Base-by-base conservation (phyloP, 2,113 vertebrate species). In the Hirundichthys speculiger region DNA sequence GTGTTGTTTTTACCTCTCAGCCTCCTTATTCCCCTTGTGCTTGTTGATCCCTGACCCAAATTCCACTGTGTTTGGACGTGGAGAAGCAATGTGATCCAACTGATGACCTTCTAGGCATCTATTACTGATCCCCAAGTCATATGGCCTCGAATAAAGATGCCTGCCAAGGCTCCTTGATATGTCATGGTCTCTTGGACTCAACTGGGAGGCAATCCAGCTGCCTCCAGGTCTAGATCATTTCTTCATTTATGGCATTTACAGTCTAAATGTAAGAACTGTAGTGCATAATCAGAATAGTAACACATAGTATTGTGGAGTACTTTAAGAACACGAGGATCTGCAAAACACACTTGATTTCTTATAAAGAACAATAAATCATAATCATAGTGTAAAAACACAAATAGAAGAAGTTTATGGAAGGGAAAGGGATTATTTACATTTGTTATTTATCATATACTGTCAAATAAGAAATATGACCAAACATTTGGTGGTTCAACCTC, bases 21-120 rank as follows among this genome's bases (percentile, higher is more conserved):
- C 59, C 51, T 73, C 46, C 21, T 50, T 45, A n/a, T 54, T 64
- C 11, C 41, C 30, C 27, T 49, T 13, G 3, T 10, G 20, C 50
- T 34, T 61, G 21, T 45, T 13, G 1, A 68, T 64, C 41, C 73
- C 67, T 85, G 87, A 85, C 89, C 88, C 77, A 88, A 47, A 91
- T 92, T 62, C 73, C 69, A 53, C 50, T 57, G 25, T 46, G 22
- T 64, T 83, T 86, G 73, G 80, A 73, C 22, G 50, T 80, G 78
- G 77, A 92, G 87, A 77, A 91, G 88, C 81, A 88, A 93, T 15
- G 61, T 79, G 88, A 91, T 78, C 75, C 69, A 58, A 22, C 74
- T 73, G 64, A 34, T 75, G 81, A 80, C 75, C 55, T 59, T 24
- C 57, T 14, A 27, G 76, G 85, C 53, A 89, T 87, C 71, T 68